These are phyloP conservation scores for Anolis carolinensis DNA, from an alignment of 2,113 vertebrate species.

Conservation along the genomic window DNA sequence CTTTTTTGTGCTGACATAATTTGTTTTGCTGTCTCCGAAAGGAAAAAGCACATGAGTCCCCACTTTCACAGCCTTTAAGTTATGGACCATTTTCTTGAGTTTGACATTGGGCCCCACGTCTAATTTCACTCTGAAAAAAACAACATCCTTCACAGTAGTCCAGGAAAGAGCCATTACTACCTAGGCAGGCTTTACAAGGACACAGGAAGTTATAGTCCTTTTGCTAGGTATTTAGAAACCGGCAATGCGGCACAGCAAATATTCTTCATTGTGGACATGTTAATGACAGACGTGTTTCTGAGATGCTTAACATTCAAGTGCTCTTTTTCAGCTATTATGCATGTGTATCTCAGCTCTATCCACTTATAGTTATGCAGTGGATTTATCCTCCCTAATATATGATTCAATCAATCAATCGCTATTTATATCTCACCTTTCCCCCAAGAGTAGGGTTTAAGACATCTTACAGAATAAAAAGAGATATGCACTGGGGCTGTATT, in stretches of 20 bases:
- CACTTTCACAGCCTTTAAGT: background rate
- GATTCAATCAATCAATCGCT: too few relatives aligned
- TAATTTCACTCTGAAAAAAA: conserved; percentile 3
- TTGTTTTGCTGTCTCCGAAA: background rate
- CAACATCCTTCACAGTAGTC: background rate
- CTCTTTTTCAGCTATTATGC: background rate
- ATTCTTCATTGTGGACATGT: background rate
- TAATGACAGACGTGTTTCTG: background rate
- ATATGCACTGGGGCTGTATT: too few relatives aligned
- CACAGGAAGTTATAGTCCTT: background rate
- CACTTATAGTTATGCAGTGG: background rate
- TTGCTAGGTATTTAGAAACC: background rate
- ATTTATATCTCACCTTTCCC: too few relatives aligned
- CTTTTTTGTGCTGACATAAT: background rate
- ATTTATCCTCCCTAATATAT: background rate
- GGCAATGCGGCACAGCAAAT: background rate
- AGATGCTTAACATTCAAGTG: background rate
- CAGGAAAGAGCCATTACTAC: background rate
- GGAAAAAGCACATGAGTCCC: background rate
- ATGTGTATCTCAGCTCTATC: background rate
- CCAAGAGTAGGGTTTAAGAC: too few relatives aligned
- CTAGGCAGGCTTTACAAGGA: background rate
- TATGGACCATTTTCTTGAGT: background rate
- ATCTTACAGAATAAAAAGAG: too few relatives aligned
- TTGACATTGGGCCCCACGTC: background rate